phyloP scores from a whole-genome alignment of 2,113 vertebrate genomes.

The Neoarius graeffei region DNA sequence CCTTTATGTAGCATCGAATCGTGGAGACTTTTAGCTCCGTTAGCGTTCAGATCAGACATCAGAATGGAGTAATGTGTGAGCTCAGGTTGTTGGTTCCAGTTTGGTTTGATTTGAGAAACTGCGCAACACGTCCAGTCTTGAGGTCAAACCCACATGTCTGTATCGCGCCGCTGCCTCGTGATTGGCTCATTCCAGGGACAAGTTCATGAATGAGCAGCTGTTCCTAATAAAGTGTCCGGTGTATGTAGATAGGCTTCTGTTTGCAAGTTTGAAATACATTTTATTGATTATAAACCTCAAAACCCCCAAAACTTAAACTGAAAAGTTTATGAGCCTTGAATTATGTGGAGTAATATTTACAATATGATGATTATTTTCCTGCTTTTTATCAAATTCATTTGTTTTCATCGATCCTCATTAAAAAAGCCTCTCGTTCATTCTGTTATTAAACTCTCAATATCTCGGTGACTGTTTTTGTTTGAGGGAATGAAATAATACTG shows the following conservation, averaged over 20 bases:
- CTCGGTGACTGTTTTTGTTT: background rate
- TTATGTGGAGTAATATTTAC: background rate
- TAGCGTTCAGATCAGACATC: background rate
- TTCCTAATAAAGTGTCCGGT: background rate
- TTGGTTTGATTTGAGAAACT: no score
- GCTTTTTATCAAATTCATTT: background rate
- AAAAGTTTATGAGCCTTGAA: background rate
- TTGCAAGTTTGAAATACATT: background rate
- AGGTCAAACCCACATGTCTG: background rate
- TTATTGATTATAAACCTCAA: background rate
- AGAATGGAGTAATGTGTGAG: background rate
- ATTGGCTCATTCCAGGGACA: background rate
- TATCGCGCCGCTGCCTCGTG: background rate
- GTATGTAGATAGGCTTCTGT: background rate
- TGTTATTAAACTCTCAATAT: background rate
- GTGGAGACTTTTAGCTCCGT: background rate
- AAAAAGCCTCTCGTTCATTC: background rate
- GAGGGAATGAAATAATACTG: background rate
- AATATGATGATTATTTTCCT: background rate
- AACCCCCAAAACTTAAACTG: background rate
- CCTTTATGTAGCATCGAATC: background rate
- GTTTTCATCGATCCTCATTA: background rate
- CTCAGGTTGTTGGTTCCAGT: no score
- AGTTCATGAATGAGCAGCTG: background rate
- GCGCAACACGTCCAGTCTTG: no score